Percentiles rank a stretch among this genome's conserved stretches.
phyloP scores from a whole-genome alignment of 2,113 vertebrate genomes.

The Artemisiospiza belli region DNA sequence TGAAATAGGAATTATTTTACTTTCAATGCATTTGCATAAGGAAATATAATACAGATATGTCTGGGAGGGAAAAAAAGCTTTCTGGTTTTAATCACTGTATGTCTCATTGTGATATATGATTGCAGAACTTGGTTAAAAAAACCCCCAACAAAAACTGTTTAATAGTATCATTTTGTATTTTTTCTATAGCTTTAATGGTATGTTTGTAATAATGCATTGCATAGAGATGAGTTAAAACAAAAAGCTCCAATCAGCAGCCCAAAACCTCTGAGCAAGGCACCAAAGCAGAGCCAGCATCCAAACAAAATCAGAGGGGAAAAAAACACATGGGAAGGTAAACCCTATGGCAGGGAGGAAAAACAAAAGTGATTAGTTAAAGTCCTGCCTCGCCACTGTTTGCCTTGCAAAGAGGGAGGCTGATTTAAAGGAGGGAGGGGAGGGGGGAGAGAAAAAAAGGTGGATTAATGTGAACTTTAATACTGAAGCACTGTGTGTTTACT shows the following conservation, averaged over 20 bases:
- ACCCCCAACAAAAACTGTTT: background rate
- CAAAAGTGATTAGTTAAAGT: slow-evolving; percentile 61
- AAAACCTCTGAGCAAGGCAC: background rate
- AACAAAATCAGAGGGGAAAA: background rate
- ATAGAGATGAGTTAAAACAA: background rate
- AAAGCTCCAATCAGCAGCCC: background rate
- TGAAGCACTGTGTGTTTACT: slow-evolving; percentile 74
- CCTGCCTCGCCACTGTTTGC: slow-evolving; percentile 58
- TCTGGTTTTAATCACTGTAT: background rate
- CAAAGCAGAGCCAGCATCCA: background rate
- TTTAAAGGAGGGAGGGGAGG: slow-evolving; percentile 24
- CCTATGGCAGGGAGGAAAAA: background rate
- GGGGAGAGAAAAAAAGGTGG: background rate
- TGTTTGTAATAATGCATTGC: background rate
- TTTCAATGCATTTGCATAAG: slow-evolving; percentile 46
- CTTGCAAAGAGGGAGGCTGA: slow-evolving; percentile 67
- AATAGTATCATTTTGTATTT: background rate
- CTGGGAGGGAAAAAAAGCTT: background rate
- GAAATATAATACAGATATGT: background rate
- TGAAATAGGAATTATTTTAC: slow-evolving; percentile 32
- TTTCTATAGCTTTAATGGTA: background rate
- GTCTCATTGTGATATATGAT: background rate
- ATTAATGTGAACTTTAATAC: slow-evolving; percentile 77
- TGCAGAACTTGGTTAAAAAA: background rate
- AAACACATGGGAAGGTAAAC: slow-evolving; percentile 10